Percentiles rank a stretch among this genome's conserved stretches.
phyloP scores from a whole-genome alignment of 1,140 invertebrate genomes.

The Cotesia chilonis region DNA sequence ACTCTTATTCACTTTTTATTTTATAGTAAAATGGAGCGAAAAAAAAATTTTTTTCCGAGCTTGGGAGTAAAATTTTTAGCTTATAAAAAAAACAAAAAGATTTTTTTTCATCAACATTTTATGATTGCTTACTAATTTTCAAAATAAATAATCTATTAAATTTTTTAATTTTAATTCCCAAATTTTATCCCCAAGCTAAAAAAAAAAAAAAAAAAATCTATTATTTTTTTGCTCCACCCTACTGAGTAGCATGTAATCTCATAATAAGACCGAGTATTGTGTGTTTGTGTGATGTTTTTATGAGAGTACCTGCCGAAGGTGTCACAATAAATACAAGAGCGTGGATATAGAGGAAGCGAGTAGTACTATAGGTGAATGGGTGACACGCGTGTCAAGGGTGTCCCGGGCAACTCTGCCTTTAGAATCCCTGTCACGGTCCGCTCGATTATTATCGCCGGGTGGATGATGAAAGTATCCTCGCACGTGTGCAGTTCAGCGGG shows the following conservation, averaged over 20 bases:
- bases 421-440: constrained; percentile 37
- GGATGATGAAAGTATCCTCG: constrained; percentile 51
- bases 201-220: no score
- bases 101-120: no score
- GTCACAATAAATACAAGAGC: constrained; percentile 11
- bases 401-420: constrained; percentile 29
- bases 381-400: constrained; percentile 21
- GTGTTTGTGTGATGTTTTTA: not conserved
- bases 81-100: no score
- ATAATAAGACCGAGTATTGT: no score
- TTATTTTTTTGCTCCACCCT: no score
- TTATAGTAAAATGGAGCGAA: not conserved
- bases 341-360: not conserved
- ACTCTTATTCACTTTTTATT: constrained; percentile 21
- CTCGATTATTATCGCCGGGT: constrained; percentile 52
- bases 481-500: not conserved
- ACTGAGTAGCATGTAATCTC: no score
- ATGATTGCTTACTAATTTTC: no score
- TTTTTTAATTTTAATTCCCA: no score
- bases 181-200: no score
- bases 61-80: no score
- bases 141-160: no score
- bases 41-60: no score
- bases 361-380: not conserved
- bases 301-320: not conserved